Evolutionary conservation across 64 coral and sea anemone species (phyloP), one percentile per base, ranked within the genome.

Genomic region (Actinia tenebrosa): DNA sequence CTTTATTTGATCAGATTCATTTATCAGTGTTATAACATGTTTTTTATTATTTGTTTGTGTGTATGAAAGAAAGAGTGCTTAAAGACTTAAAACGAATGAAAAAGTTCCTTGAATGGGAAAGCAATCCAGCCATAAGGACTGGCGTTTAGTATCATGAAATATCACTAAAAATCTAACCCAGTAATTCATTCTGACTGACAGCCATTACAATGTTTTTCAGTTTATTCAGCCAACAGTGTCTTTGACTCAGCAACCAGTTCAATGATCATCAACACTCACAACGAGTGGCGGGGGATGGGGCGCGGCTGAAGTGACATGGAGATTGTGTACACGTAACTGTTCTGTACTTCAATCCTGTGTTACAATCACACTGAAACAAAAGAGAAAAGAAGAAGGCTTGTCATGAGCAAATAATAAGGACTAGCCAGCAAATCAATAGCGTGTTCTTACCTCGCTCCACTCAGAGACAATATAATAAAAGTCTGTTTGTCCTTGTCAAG

Each of bases 321-420:
- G 9, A 26, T 37, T 85, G 56, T 30, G 83, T 64, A 26, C 83
- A 85, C n/a, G 50, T 37, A 7, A 85, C 83, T 85, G 53, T 59
- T 37, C 83, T 19, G 56, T 59, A 61, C 16, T 61, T 45, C 56
- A 23, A 43, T 85, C 83, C 83, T 64, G 56, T 85, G 3, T 19
- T 18, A 61, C 83, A 85, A 64, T 85, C 30, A 64, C 83, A 85
- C 83, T 85, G 83, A 58, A 85, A 75, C 9, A 20, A 69, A 42
- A 75, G 26, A 75, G 69, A 75, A 26, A 42, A 13, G 10, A 58
- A 58, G 56, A 58, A 2, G 15, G 56, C 15, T 58, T 58, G 15
- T 7, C 13, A 58, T 58, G 56, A 10, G 15, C 10, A 14, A 58
- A 58, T 8, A 11, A 55, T 11, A 55, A 55, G 53, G 53, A 55